Percentiles rank a stretch among this genome's conserved stretches.
Evolutionary conservation across 2,888 invertebrate genomes (phyloP).

Genomic region (Zhengitettix transpicula): DNA sequence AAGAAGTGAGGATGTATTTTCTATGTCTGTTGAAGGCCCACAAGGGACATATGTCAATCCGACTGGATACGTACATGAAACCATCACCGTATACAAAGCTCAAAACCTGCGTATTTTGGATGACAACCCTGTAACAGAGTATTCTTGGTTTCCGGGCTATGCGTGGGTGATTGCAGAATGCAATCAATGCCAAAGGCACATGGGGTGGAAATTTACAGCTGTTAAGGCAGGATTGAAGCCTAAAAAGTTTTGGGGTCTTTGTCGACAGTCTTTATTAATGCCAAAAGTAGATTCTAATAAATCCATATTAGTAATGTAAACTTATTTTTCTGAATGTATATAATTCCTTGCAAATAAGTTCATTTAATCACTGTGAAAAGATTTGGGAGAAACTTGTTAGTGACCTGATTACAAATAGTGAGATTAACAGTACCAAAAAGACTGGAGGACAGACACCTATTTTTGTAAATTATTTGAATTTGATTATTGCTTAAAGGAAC

Average conservation of each 20-base stretch:
- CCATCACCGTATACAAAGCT: slow-evolving; percentile 47
- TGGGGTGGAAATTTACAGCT: slow-evolving; percentile 71
- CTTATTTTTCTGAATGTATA: too few species aligned
- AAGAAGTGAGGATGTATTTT: slow-evolving; percentile 51
- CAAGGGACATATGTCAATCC: slow-evolving; percentile 69
- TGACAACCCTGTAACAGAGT: slow-evolving; percentile 45
- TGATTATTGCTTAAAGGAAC: too few species aligned
- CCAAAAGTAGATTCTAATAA: too few species aligned
- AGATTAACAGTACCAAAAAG: too few species aligned
- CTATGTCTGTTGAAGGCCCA: slow-evolving; percentile 66
- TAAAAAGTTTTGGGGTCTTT: slow-evolving; percentile 52
- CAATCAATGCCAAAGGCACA: slow-evolving; percentile 43
- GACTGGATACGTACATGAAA: slow-evolving; percentile 64
- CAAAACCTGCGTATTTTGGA: slow-evolving; percentile 29
- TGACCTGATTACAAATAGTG: too few species aligned
- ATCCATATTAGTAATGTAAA: too few species aligned
- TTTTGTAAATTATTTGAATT: too few species aligned
- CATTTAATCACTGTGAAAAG: too few species aligned
- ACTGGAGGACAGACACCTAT: too few species aligned
- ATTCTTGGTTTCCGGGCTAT: slow-evolving; percentile 77
- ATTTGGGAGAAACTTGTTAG: too few species aligned
- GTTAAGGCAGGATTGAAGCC: slow-evolving; percentile 41
- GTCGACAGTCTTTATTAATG: slow-evolving; percentile 32
- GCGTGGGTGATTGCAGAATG: slow-evolving; percentile 67
- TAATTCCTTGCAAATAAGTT: too few species aligned